Base-by-base conservation (phyloP, 2,888 invertebrate genomes). In the Spisula subtruncata region DNA sequence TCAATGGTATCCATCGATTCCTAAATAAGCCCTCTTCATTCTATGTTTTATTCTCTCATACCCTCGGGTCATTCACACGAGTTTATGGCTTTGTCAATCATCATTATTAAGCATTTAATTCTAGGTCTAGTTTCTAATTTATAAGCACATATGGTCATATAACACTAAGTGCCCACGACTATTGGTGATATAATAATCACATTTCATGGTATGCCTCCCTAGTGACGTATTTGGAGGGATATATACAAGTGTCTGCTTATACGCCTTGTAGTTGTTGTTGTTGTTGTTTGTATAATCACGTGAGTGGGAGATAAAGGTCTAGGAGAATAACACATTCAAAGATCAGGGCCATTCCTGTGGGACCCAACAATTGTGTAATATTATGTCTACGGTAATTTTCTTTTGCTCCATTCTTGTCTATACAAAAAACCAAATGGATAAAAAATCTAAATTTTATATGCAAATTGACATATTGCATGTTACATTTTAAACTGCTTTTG, bases 1-100 rank as follows among this genome's bases (percentile, higher is more conserved):
- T 83, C 75, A 83, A 79, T 87, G 60, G 83, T 46, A 80, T 83
- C 80, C 35, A 83, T 83, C 80, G 83, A 83, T 87, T 83, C 29
- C 79, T 87, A 83, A 87, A 83, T 41, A 87, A 83, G 29, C 56
- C 14, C 54, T 51, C 83, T 79, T 16, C 16, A 48, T 83, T 18
- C 12, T 82, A 29, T 83, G 51, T 56, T 75, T 66, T 48, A 54
- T 54, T 87, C 41, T 18, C 66, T 29, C 20, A 29, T 86, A 29
- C 71, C 46, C 32, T 5, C 6, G 41, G 60, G 48, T 20, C 10
- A 79, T 56, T 85, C 80, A 54, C 54, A 41, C 18, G 32, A 35
- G 35, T 20, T 35, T 32, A 56, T 85, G 32, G 54, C 56, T 79
- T 41, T 32, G 79, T 85, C 85, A 85, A 56, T 85, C 80, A 79